Evolutionary conservation across 2,113 vertebrate genomes (phyloP).

Genomic region (Illadopsis cleaveri): DNA sequence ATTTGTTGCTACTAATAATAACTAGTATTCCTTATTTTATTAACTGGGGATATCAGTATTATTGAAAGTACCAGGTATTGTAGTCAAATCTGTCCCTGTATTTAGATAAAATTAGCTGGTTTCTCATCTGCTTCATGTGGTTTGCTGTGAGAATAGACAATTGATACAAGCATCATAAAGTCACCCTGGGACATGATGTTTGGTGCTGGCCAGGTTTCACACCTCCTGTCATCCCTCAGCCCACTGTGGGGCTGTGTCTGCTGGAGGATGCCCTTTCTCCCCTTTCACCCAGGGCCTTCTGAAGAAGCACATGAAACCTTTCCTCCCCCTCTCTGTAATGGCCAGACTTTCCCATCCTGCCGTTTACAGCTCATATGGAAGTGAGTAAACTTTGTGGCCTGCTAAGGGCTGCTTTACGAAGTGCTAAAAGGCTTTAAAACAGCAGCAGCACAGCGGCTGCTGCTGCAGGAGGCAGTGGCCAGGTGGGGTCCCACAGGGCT

Average conservation of each 20-base stretch:
- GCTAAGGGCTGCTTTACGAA: constrained; percentile 33
- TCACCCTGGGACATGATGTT: not conserved
- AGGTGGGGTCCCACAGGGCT: not conserved
- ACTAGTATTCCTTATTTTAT: not conserved
- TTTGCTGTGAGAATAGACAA: not conserved
- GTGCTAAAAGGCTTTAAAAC: constrained; percentile 32
- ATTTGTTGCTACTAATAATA: not conserved
- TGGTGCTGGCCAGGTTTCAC: not conserved
- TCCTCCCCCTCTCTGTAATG: not conserved
- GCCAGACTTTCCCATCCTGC: not conserved
- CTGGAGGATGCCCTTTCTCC: not conserved
- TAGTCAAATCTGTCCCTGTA: not conserved
- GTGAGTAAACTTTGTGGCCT: constrained; percentile 26
- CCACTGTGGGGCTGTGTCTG: fast-evolving
- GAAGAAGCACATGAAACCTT: not conserved
- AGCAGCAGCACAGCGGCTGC: not conserved
- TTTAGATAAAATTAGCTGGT: not conserved
- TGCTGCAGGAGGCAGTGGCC: not conserved
- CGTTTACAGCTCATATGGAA: constrained; percentile 43
- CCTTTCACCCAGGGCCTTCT: not conserved
- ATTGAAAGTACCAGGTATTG: not conserved
- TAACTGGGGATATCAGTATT: not conserved
- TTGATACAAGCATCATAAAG: not conserved
- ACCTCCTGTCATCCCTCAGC: not conserved
- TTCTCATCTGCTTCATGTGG: not conserved